phyloP scores from a whole-genome alignment of 2,113 vertebrate species.

The Dasyprocta punctata region DNA sequence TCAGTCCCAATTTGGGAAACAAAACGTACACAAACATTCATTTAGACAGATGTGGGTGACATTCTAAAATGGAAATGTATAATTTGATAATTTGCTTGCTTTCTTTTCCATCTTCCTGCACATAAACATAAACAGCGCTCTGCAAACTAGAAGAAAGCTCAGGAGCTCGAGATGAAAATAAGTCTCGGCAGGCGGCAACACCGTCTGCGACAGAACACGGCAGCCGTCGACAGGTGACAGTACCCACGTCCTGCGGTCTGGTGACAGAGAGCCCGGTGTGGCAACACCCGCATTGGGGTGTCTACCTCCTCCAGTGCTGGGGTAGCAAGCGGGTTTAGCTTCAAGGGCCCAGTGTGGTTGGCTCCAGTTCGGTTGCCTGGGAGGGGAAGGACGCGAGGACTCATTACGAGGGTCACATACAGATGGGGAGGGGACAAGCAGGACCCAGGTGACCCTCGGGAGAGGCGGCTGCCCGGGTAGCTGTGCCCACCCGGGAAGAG shows the following conservation, averaged over 20 bases:
- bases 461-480: fast-evolving
- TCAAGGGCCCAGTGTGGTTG: not conserved
- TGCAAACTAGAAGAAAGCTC: too few relatives aligned
- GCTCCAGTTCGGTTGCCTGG: fast-evolving
- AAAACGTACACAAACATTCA: not conserved
- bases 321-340: not conserved
- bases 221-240: fast-evolving
- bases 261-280: not conserved
- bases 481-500: fast-evolving
- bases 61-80: not conserved
- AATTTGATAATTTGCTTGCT: not conserved
- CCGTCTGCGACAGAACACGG: fast-evolving
- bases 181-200: fast-evolving
- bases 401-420: fast-evolving
- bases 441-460: fast-evolving
- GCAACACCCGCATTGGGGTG: not conserved
- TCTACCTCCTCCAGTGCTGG: not conserved
- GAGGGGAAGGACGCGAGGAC: fast-evolving
- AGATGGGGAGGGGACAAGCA: fast-evolving
- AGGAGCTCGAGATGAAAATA: fast-evolving
- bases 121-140: not conserved
- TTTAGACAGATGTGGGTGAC: not conserved
- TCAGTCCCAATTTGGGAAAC: not conserved
- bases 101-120: not conserved
- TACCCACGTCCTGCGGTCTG: fast-evolving